A percentile compares a stretch with the other conserved stretches of the same genome.
These are phyloP conservation scores for Neodontobutis hainanensis DNA, from an alignment of 2,113 vertebrate species.

Conservation along the genomic window DNA sequence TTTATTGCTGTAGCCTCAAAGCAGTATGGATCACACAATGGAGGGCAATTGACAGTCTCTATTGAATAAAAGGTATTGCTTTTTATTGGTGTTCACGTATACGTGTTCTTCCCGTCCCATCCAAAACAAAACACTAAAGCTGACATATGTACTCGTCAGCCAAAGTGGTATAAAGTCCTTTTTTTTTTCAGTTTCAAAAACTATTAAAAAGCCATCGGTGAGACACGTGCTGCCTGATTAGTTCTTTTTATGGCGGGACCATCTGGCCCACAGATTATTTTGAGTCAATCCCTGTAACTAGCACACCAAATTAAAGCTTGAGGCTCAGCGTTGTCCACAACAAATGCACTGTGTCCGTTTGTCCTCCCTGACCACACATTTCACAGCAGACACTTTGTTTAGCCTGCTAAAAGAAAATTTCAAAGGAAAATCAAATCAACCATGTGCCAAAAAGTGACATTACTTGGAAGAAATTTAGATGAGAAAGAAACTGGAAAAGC, in stretches of 20 bases:
- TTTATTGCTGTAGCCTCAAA: no score
- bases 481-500: not conserved
- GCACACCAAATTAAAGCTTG: not conserved
- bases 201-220: not conserved
- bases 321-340: not conserved
- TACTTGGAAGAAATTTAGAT: not conserved
- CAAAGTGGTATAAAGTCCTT: not conserved
- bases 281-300: not conserved
- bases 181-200: not conserved
- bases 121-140: not conserved
- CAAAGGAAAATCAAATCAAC: not conserved
- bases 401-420: not conserved
- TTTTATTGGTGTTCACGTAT: no score
- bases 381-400: not conserved
- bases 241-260: not conserved
- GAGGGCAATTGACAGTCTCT: no score
- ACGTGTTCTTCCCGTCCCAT: no score
- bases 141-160: not conserved
- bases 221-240: not conserved
- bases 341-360: constrained; percentile 1
- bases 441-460: not conserved
- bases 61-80: no score
- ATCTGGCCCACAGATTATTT: not conserved
- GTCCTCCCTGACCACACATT: not conserved
- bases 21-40: no score